Evolutionary conservation across 30 jellyfish, hydroid and myxozoan genomes (phyloP).

Genomic region (Turritopsis dohrnii): DNA sequence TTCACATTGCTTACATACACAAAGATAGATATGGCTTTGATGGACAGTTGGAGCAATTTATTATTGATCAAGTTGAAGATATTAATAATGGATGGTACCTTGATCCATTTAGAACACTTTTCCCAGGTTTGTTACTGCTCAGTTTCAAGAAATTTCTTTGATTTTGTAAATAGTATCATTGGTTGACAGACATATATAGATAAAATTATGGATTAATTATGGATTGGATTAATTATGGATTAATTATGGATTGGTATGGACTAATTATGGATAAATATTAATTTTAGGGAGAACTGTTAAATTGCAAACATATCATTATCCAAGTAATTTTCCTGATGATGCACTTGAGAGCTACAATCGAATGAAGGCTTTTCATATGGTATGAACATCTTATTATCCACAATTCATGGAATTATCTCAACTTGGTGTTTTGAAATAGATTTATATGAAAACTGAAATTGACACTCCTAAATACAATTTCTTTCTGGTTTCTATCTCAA

Average conservation of each 20-base stretch:
- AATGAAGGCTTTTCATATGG: constrained; percentile 47
- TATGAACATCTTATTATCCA: neutral
- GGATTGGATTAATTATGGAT: no score
- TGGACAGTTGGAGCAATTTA: constrained; percentile 36
- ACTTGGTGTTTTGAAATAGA: no score
- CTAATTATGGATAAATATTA: no score
- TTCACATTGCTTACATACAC: constrained; percentile 52
- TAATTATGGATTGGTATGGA: no score
- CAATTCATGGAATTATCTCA: neutral
- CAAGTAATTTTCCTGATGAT: constrained; percentile 37
- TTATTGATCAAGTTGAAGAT: constrained; percentile 53
- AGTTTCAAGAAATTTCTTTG: no score
- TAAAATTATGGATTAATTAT: no score
- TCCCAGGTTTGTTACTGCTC: constrained; percentile 31
- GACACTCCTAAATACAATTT: no score
- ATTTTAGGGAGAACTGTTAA: constrained; percentile 22
- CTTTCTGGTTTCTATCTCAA: no score
- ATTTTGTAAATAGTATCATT: no score
- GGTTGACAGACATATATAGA: no score
- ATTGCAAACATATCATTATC: constrained; percentile 27
- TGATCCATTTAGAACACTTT: constrained; percentile 14
- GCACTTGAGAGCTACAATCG: constrained; percentile 46
- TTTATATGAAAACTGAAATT: no score
- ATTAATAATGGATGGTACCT: constrained; percentile 48
- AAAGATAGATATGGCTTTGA: neutral